Percentiles rank a stretch among this genome's conserved stretches.
Conservation (phyloP, 1,140 invertebrate species). For the Trachymyrmex septentrionalis region DNA sequence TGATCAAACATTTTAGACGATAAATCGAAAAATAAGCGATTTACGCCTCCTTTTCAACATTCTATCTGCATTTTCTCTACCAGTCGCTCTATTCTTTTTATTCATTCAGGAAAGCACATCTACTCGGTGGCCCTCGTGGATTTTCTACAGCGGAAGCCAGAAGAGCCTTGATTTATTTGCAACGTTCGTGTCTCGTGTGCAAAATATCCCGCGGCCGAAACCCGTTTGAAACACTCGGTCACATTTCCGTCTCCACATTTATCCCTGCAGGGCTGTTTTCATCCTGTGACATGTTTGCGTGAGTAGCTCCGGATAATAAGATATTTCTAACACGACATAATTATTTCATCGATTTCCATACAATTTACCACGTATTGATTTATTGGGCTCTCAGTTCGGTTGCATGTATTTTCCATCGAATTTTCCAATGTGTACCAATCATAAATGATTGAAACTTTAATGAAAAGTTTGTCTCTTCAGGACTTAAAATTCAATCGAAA, state of each 20-base stretch:
- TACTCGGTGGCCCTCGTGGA: slow-evolving; percentile 46
- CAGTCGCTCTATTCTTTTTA: not conserved
- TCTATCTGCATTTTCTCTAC: not conserved
- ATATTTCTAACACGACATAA: slow-evolving; percentile 12
- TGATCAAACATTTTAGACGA: not conserved
- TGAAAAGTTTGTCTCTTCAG: not conserved
- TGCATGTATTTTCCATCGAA: not conserved
- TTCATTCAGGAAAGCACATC: slow-evolving; percentile 55
- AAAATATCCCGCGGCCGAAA: slow-evolving; percentile 67
- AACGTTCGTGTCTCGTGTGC: slow-evolving; percentile 75
- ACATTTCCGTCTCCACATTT: slow-evolving; percentile 36
- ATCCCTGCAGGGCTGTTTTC: slow-evolving; percentile 8
- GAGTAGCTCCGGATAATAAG: slow-evolving; percentile 21
- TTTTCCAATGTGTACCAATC: not conserved
- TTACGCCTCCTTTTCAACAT: slow-evolving; percentile 21
- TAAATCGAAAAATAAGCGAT: slow-evolving; percentile 37
- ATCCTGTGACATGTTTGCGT: not conserved
- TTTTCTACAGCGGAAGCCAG: slow-evolving; percentile 59
- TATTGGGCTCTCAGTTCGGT: not conserved
- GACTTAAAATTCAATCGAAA: slow-evolving; percentile 11
- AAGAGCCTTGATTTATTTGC: slow-evolving; percentile 79
- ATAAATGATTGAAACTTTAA: not conserved
- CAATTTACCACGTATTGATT: slow-evolving; percentile 23
- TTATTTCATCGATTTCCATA: slow-evolving; percentile 18
- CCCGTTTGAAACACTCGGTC: slow-evolving; percentile 35